These are phyloP conservation scores for Argyresthia albistria DNA, from an alignment of 2,888 invertebrate species.

Conservation along the genomic window DNA sequence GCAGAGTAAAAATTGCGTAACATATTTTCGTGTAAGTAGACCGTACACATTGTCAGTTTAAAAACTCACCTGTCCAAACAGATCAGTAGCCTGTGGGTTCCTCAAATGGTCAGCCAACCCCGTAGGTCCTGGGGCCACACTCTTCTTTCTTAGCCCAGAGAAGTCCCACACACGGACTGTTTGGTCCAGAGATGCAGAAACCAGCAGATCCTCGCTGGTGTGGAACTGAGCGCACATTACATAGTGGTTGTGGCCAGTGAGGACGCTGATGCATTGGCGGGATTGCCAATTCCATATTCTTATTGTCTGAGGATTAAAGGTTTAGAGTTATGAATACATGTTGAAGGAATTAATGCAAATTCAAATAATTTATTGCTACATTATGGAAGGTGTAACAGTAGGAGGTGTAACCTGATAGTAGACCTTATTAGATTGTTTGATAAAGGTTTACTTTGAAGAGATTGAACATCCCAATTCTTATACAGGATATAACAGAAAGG, in stretches of 20 bases:
- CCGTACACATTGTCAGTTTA: not conserved
- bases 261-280: conserved; percentile 93
- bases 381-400: too few species aligned
- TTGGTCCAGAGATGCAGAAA: conserved; percentile 97
- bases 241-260: conserved; percentile 99
- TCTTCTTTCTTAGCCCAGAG: conserved; percentile 95
- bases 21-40: too few species aligned
- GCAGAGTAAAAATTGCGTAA: too few species aligned
- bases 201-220: conserved; percentile 95
- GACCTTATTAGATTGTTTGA: too few species aligned
- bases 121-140: conserved; percentile 95
- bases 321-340: too few species aligned
- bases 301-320: conserved; percentile 77
- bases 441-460: too few species aligned
- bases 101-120: conserved; percentile 91
- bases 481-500: too few species aligned
- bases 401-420: too few species aligned
- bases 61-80: conserved; percentile 83
- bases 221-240: conserved; percentile 99
- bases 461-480: too few species aligned
- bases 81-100: conserved; percentile 89
- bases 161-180: conserved; percentile 99
- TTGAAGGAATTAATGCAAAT: too few species aligned
- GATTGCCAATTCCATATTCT: conserved; percentile 99
- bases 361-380: too few species aligned